Evolutionary conservation across 2,888 invertebrate genomes (phyloP), one percentile per base, ranked within the genome.

Genomic region (Morinoia aosen): DNA sequence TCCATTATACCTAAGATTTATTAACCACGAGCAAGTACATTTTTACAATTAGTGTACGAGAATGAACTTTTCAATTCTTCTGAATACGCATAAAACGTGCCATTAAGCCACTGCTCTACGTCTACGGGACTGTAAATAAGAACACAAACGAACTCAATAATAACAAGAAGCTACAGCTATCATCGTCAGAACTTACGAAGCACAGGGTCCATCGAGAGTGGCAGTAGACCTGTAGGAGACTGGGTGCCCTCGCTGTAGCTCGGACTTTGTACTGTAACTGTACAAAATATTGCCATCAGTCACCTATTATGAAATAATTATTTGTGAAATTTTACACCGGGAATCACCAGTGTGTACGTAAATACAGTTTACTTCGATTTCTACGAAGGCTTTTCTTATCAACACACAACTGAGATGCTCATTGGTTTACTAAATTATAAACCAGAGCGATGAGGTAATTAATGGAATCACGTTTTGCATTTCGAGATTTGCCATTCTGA

Each of bases 191-290:
- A 96, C 96, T 95, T 98, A 99, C 99, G 98, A 97, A 99, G 98
- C 95, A 99, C 98, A 56, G 99, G 99, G 98, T 99, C 99, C 98
- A 99, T 99, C 96, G 99, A 98, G 91, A 99, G 98, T 56, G 99
- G 99, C 97, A 99, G 98, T 97, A 98, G 98, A 95, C 98, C 98
- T 96, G 98, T 98, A 97, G 98, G 98, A 97, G 98, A 98, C 97
- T 98, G 98, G 91, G 98, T 98, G 95, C 98, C 98, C 97, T 98
- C 98, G 95, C 98, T 98, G 97, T 98, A 98, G 97, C 98, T 98
- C 33, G 98, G 98, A 95, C 96, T 96, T 95, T 98, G 98, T 96
- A 98, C 98, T 96, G 98, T 98, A 96, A 98, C 98, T 98, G 97
- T 33, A 33, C 76, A 7, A 8, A 33, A 76, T 33, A 76, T 33